Conservation (phyloP, 2,797 vertebrate genomes). For the Glossophaga mutica region DNA sequence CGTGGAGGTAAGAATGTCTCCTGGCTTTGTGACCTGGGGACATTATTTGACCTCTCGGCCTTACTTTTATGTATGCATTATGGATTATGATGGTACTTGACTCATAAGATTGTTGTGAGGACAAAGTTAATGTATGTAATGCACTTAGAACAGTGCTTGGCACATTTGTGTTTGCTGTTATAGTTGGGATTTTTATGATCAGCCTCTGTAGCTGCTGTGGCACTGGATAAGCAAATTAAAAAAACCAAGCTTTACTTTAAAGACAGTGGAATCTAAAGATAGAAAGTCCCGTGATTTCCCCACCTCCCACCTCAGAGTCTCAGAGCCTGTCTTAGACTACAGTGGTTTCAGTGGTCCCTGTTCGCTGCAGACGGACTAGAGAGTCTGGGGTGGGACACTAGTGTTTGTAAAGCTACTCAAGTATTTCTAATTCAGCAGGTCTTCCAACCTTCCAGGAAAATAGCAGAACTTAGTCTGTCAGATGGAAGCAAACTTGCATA, state of each 20-base stretch:
- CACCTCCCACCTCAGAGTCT: background rate
- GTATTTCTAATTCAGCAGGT: background rate
- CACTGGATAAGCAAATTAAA: background rate
- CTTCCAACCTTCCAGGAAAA: background rate
- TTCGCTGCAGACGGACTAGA: background rate
- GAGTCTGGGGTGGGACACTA: background rate
- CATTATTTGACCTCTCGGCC: background rate
- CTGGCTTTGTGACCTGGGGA: background rate
- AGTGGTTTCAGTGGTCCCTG: background rate
- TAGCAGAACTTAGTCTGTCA: background rate
- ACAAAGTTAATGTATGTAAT: background rate
- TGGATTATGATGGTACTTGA: background rate
- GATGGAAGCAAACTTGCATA: background rate
- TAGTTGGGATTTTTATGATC: background rate
- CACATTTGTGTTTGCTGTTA: background rate
- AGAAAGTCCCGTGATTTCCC: background rate
- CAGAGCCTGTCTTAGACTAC: background rate
- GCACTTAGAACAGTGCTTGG: background rate
- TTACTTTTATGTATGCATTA: background rate
- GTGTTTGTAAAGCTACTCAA: background rate
- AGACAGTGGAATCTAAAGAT: background rate
- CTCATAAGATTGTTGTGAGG: background rate
- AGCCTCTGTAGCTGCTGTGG: background rate
- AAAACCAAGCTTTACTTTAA: conserved; percentile 9
- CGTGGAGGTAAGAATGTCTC: background rate